Conservation (phyloP, 2,888 invertebrate genomes). For the Dendrolimus houi region DNA sequence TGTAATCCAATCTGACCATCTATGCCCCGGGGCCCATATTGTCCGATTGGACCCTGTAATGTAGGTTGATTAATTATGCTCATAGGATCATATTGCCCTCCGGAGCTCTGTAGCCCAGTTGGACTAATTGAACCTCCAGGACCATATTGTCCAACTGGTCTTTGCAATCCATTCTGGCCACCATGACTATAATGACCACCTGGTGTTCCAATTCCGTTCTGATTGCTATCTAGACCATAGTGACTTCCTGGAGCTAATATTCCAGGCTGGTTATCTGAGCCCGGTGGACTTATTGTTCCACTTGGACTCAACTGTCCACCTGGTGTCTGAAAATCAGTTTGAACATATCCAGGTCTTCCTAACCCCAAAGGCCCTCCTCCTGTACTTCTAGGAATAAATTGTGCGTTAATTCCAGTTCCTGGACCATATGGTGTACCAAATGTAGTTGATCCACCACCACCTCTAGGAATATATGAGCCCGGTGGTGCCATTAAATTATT, state of each 20-base stretch:
- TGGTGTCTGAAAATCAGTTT: neutral
- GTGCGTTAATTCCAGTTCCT: neutral
- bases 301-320: conserved; percentile 4
- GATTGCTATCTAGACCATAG: conserved; percentile 1
- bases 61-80: conserved; percentile 4
- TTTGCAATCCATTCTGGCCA: conserved; percentile 1
- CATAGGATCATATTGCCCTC: conserved; percentile 8
- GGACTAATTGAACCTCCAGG: conserved; percentile 1
- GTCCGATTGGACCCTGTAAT: conserved; percentile 8
- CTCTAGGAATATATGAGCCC: neutral
- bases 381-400: neutral
- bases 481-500: neutral
- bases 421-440: conserved; percentile 1
- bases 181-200: conserved; percentile 7
- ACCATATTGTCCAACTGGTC: conserved; percentile 8
- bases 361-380: conserved; percentile 1
- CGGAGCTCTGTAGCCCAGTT: neutral
- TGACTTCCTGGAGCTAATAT: neutral
- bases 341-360: conserved; percentile 1
- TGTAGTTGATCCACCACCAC: neutral
- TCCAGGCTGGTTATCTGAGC: neutral
- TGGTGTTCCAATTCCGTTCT: neutral
- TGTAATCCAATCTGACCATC: conserved; percentile 4
- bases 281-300: neutral
- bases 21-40: conserved; percentile 6